Conservation (phyloP, 1,140 invertebrate species). For the Drosophila ficusphila region DNA sequence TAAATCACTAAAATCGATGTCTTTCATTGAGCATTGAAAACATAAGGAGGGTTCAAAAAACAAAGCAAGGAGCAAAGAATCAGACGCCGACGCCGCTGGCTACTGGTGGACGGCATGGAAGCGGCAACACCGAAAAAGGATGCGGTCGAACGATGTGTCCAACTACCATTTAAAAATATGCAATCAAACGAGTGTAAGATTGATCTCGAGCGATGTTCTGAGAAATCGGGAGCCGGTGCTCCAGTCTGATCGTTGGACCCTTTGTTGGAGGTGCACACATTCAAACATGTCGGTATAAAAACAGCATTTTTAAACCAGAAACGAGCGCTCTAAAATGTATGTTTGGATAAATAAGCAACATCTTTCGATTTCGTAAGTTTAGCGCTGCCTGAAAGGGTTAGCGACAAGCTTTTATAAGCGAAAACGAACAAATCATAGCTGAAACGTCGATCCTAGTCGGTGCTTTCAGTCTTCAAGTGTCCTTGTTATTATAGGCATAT, state of each 20-base stretch:
- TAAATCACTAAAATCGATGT: conserved; percentile 42
- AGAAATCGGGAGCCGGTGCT: conserved; percentile 52
- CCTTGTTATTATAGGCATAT: conserved; percentile 19
- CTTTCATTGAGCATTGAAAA: conserved; percentile 20
- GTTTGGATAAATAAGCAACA: conserved; percentile 28
- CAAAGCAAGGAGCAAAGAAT: conserved; percentile 37
- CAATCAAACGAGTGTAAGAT: conserved; percentile 76
- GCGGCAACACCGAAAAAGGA: conserved; percentile 69
- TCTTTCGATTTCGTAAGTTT: conserved; percentile 33
- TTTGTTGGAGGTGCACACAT: conserved; percentile 23
- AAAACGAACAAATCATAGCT: too few relatives aligned
- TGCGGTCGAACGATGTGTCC: conserved; percentile 69
- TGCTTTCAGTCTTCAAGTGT: neutral
- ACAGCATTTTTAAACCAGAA: conserved; percentile 30
- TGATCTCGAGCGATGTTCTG: conserved; percentile 76
- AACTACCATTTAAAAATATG: conserved; percentile 81
- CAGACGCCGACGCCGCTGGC: conserved; percentile 37
- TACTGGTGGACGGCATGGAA: conserved; percentile 15
- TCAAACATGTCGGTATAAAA: conserved; percentile 21
- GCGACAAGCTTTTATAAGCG: neutral
- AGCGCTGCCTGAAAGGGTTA: conserved; percentile 50
- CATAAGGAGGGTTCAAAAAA: conserved; percentile 31
- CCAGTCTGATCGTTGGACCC: conserved; percentile 30
- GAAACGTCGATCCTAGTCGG: neutral
- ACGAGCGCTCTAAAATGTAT: conserved; percentile 18